Evolutionary conservation across 1,140 invertebrate species (phyloP), one percentile per base, ranked within the genome.

Genomic region (Mya arenaria): DNA sequence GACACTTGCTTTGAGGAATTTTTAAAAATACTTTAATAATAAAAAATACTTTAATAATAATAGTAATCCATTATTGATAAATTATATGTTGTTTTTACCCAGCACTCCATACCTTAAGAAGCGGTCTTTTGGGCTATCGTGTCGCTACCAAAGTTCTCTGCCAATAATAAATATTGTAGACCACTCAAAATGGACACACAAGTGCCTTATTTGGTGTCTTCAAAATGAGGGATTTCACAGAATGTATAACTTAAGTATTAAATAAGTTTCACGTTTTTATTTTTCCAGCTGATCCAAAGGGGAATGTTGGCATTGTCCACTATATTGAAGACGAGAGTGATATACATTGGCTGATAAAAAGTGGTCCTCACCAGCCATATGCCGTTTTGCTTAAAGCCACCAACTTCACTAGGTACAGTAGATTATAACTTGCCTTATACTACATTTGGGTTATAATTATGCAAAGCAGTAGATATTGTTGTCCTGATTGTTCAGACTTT

Each of bases 221-320:
- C 28, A 60, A 13, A 60, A 60, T 60, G 19, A 10, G 8, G 10
- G 23, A 60, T 13, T 23, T 13, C 10, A 10, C 8, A 8, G 10
- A 8, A 25, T 23, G 10, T 23, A 23, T 60, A 23, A 30, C 8
- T 60, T 23, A 13, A 10, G 10, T 10, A 13, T 8, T 60, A 13
- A 15, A 60, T 25, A 60, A 10, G 56, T 48, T 48, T 10, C 56
- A 60, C 28, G 36, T 93, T 93, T 58, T 84, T 96, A 96, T 95
- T 23, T 92, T 93, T 87, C 28, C 85, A 92, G 91, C 92, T 77
- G 84, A 63, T 65, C 71, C 71, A 10, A 86, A 69, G 39, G 98
- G 97, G 15, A 97, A 96, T 85, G 96, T 97, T 28, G 98, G 98
- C 37, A 95, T 97, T 13, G 93, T 98, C 23, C 96, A 98, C 88